Evolutionary conservation across 2,113 vertebrate genomes (phyloP).

Genomic region (Podarcis muralis): DNA sequence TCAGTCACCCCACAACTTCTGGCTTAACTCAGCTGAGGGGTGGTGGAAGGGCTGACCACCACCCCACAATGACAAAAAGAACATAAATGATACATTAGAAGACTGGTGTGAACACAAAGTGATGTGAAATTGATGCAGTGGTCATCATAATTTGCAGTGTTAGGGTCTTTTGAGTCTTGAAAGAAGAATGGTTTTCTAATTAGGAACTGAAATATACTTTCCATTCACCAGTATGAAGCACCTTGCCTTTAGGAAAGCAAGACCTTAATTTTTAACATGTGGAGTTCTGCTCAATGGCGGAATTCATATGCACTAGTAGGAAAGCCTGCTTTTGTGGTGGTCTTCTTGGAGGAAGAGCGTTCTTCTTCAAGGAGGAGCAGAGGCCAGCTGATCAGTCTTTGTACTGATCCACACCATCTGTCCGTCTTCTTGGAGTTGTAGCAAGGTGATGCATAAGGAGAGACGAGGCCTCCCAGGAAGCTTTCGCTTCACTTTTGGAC

Average conservation of each 20-base stretch:
- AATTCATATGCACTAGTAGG: not conserved
- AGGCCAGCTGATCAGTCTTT: not conserved
- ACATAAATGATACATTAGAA: too few relatives aligned
- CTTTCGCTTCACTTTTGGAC: not conserved
- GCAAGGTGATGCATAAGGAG: not conserved
- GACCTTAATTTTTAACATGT: not conserved
- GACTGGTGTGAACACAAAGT: too few relatives aligned
- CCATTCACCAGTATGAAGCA: not conserved
- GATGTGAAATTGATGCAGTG: not conserved
- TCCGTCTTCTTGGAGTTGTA: not conserved
- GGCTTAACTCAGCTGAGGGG: not conserved
- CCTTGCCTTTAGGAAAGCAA: not conserved
- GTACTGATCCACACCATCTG: not conserved
- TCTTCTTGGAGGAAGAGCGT: not conserved
- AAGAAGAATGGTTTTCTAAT: not conserved
- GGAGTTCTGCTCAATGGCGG: not conserved
- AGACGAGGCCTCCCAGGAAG: not conserved
- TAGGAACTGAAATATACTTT: too few relatives aligned
- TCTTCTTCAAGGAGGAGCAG: not conserved
- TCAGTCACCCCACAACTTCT: too few relatives aligned
- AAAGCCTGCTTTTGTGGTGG: not conserved
- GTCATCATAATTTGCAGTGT: too few relatives aligned
- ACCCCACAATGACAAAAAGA: too few relatives aligned
- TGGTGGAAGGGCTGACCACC: not conserved
- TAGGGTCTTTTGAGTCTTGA: too few relatives aligned